phyloP scores from a whole-genome alignment of 1,140 invertebrate genomes.

The Philotrypesis tridentata region DNA sequence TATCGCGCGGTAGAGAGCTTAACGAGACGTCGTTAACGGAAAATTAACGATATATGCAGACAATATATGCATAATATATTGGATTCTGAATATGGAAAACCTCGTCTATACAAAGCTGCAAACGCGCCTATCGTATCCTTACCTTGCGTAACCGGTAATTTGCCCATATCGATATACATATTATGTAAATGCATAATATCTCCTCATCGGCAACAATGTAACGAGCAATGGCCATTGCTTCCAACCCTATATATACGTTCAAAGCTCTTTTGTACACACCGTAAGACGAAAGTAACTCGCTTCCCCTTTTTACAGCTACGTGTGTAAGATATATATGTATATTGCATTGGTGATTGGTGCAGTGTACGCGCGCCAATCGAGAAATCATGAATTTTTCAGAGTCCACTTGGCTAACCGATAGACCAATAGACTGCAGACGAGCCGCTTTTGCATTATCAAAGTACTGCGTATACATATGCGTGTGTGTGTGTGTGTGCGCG shows the following conservation, averaged over 20 bases:
- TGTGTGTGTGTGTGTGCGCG: too few relatives aligned
- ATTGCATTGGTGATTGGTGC: too few relatives aligned
- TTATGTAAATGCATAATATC: too few relatives aligned
- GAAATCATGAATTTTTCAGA: not conserved
- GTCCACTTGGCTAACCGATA: not conserved
- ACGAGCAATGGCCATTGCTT: not conserved
- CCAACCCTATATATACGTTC: not conserved
- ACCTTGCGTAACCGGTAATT: not conserved
- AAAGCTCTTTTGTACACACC: too few relatives aligned
- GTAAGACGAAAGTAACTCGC: not conserved
- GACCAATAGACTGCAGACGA: too few relatives aligned
- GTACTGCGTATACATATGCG: not conserved
- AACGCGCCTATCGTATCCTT: too few relatives aligned
- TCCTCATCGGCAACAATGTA: not conserved
- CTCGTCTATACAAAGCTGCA: conserved; percentile 28
- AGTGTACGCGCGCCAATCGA: not conserved
- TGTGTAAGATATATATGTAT: not conserved
- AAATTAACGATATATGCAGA: not conserved
- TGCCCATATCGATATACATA: not conserved
- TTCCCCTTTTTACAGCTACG: too few relatives aligned
- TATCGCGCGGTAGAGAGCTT: too few relatives aligned
- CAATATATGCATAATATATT: not conserved
- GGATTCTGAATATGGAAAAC: not conserved
- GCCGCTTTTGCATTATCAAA: not conserved
- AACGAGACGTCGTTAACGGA: too few relatives aligned